These are phyloP conservation scores for Corythaeola cristata DNA, from an alignment of 2,113 vertebrate species.

Conservation along the genomic window DNA sequence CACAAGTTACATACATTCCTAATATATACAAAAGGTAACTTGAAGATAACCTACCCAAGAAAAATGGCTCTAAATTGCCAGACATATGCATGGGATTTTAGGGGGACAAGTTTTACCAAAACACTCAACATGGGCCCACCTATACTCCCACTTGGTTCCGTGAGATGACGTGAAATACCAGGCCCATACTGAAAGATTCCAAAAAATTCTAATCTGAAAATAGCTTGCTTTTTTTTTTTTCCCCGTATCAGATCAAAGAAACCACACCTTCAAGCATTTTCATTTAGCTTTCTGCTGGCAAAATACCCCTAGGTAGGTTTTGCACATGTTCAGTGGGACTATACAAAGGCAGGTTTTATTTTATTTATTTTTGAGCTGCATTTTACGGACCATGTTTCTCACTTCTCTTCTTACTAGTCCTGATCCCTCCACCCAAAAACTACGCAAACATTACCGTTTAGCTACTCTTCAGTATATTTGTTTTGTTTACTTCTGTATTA, in stretches of 20 bases:
- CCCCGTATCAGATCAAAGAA: not conserved
- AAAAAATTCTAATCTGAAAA: not conserved
- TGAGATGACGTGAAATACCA: not conserved
- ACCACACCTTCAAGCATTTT: not conserved
- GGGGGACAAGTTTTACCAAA: not conserved
- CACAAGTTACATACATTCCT: not conserved
- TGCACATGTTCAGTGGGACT: not conserved
- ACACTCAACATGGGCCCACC: not conserved
- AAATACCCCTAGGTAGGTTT: not conserved
- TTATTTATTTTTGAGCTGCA: not conserved
- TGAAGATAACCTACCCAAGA: not conserved
- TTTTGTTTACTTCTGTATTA: not conserved
- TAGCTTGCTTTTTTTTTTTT: not conserved
- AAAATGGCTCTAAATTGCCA: not conserved
- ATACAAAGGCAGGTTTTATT: not conserved
- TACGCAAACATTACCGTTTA: not conserved
- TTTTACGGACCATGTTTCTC: not conserved
- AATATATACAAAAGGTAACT: not conserved
- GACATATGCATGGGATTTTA: not conserved
- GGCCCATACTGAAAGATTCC: not conserved
- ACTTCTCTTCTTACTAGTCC: not conserved
- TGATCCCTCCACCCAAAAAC: not conserved
- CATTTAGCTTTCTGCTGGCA: not conserved
- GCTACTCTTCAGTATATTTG: not conserved
- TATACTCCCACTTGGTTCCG: not conserved